Base-by-base conservation (phyloP, 2,888 invertebrate genomes). In the Ormyrus thymus region DNA sequence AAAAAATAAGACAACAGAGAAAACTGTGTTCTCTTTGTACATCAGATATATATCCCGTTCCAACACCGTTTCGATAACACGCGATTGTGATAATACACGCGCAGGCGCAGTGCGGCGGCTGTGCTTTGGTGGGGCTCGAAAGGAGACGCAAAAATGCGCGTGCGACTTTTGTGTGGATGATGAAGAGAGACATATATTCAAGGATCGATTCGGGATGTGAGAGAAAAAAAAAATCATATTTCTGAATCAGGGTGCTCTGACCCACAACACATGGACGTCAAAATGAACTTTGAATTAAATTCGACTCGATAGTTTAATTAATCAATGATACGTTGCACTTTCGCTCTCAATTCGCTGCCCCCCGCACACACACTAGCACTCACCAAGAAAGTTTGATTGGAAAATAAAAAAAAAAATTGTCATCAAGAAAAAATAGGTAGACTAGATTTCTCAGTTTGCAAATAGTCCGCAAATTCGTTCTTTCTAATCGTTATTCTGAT, bases 191-290 rank as follows among this genome's bases (percentile, higher is more conserved):
- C 29, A 29, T 29, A 29, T 29, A 29, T 29, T 71, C 29, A 58
- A 80, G 78, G 78, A 81, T 78, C 10, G 13, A 56, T 29, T 74
- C 11, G 71, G 81, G 78, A 81, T 81, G 75, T 81, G 78, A 76
- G 62, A 74, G 65, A 76, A 15, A 66, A 65, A 66, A 65, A 68
- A 65, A 50, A 73, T 70, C 51, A 65, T 80, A 81, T 78, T 66
- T 76, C 79, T 64, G 64, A 82, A 84, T 84, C 84, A 88, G 89
- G 89, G 89, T 89, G 89, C 89, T 90, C 89, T 90, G 89, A 90
- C 89, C 89, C 89, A 90, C 89, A 89, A 90, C 89, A 90, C 89
- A 90, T 90, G 89, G 89, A 90, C 89, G 88, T 89, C 84, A 83
- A 83, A 83, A 79, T 81, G 71, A 81, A 79, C 65, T 76, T 76